Evolutionary conservation across 2,888 invertebrate species (phyloP).

Genomic region (Hybos culiciformis): DNA sequence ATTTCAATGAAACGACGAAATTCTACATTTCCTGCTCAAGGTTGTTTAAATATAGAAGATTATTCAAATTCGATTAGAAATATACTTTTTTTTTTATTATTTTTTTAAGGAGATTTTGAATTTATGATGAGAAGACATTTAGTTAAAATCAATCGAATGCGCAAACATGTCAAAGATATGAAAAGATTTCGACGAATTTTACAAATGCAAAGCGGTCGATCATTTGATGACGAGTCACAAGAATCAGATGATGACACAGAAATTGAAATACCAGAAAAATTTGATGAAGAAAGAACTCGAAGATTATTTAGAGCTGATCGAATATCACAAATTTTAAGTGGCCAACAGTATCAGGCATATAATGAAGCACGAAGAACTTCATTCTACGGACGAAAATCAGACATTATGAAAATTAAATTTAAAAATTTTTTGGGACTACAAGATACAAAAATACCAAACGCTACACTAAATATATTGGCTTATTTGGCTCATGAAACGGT

Average conservation of each 20-base stretch:
- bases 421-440: constrained; percentile 49
- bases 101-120: constrained; percentile 67
- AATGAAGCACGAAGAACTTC: constrained; percentile 65
- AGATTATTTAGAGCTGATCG: constrained; percentile 44
- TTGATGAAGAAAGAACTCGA: constrained; percentile 32
- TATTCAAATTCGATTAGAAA: too few species aligned
- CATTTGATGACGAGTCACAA: constrained; percentile 34
- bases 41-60: too few species aligned
- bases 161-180: constrained; percentile 55
- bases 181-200: constrained; percentile 32
- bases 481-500: constrained; percentile 85
- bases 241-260: constrained; percentile 41
- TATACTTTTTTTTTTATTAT: too few species aligned
- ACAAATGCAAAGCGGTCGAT: constrained; percentile 28
- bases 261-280: constrained; percentile 38
- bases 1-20: constrained; percentile 49
- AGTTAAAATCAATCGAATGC: constrained; percentile 56
- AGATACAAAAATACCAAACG: constrained; percentile 45
- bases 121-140: constrained; percentile 73
- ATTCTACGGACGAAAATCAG: constrained; percentile 44
- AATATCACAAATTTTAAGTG: constrained; percentile 42
- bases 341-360: constrained; percentile 58
- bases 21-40: constrained; percentile 40
- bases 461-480: constrained; percentile 62
- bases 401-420: constrained; percentile 43